Percentiles rank a stretch among this genome's conserved stretches.
Conservation (phyloP, 2,797 vertebrate genomes). For the Nasua narica region DNA sequence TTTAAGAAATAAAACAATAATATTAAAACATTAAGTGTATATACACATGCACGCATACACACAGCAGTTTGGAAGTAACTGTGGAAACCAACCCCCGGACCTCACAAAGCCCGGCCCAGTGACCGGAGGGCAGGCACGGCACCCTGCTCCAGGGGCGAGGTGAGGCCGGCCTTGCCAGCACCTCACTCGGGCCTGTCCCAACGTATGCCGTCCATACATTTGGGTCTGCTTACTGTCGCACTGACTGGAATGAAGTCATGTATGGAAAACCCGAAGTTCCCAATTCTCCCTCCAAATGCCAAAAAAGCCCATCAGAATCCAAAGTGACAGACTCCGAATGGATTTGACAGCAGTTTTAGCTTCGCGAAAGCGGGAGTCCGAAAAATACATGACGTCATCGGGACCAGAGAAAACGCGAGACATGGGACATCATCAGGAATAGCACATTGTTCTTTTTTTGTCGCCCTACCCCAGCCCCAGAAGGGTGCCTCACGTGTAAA, state of each 20-base stretch:
- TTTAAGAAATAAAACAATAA: not conserved
- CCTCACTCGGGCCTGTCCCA: not conserved
- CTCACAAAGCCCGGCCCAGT: not conserved
- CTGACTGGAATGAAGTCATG: not conserved
- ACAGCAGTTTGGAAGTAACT: not conserved
- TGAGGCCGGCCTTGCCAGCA: not conserved
- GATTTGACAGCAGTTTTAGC: not conserved
- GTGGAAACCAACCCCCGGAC: not conserved
- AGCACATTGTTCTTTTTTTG: not conserved
- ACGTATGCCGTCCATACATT: too few relatives aligned
- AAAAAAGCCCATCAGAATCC: not conserved
- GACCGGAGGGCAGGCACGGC: fast-evolving
- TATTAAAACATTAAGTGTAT: not conserved
- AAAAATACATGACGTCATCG: not conserved
- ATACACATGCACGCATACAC: too few relatives aligned
- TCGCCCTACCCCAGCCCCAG: not conserved
- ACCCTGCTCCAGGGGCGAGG: not conserved
- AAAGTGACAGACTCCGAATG: not conserved
- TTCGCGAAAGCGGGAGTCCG: fast-evolving
- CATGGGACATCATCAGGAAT: not conserved
- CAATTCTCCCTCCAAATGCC: not conserved
- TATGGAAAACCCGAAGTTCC: not conserved
- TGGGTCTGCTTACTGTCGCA: not conserved
- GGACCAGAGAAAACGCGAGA: not conserved
- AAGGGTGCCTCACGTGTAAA: not conserved